phyloP scores from a whole-genome alignment of 2,797 vertebrate species.

The Chaetodon trifasciatus region DNA sequence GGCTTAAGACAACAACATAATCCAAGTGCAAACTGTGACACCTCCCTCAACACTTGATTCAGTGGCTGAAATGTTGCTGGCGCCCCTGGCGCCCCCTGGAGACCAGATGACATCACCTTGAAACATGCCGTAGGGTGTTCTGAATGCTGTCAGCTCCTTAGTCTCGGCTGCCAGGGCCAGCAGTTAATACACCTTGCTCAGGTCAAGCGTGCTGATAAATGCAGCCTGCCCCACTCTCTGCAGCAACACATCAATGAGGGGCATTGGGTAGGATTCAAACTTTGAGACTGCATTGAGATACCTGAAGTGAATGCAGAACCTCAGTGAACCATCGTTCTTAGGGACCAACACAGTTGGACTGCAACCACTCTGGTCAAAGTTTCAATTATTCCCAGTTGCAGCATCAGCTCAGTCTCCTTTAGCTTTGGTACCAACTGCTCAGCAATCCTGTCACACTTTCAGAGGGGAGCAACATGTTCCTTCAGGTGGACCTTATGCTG shows the following conservation, averaged over 20 bases:
- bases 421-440: background rate
- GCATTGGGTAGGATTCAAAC: constrained; percentile 3
- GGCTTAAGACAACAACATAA: too few species aligned
- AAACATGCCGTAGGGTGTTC: too few species aligned
- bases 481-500: background rate
- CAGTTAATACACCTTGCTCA: background rate
- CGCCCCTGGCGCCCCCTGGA: too few species aligned
- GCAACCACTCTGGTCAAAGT: background rate
- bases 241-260: background rate
- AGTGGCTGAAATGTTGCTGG: too few species aligned
- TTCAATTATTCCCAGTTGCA: constrained; percentile 6
- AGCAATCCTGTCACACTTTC: background rate
- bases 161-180: background rate
- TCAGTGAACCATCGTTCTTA: background rate
- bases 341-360: background rate
- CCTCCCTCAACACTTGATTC: too few species aligned
- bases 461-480: background rate
- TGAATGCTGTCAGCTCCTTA: background rate
- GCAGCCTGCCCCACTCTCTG: background rate
- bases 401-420: constrained; percentile 7
- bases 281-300: background rate
- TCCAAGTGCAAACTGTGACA: too few species aligned
- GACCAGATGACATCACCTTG: too few species aligned
- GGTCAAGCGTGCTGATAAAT: background rate
- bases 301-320: background rate